Percentiles rank a stretch among this genome's conserved stretches.
Evolutionary conservation across 2,797 vertebrate species (phyloP).

Genomic region (Denticeps clupeoides): DNA sequence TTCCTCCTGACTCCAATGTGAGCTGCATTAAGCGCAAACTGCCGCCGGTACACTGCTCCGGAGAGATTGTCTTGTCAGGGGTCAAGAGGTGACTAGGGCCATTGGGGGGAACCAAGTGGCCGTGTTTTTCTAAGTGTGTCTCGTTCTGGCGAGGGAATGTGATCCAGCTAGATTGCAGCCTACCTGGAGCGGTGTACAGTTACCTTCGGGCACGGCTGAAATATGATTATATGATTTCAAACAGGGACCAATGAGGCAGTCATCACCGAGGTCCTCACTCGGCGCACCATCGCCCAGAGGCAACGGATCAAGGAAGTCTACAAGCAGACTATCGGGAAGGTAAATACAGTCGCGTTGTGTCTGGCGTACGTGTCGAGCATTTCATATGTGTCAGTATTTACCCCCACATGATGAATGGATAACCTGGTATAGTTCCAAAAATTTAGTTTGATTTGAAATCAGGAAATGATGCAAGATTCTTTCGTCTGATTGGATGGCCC

Average conservation of each 20-base stretch:
- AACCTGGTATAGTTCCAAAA: too few species aligned
- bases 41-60: conserved; percentile 8
- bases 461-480: too few species aligned
- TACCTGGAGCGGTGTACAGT: neutral
- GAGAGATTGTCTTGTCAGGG: neutral
- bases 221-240: conserved; percentile 1
- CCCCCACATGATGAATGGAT: too few species aligned
- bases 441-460: too few species aligned
- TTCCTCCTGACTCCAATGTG: conserved; percentile 41
- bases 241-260: conserved; percentile 82
- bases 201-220: neutral
- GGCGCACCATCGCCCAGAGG: conserved; percentile 73
- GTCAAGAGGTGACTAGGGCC: too few species aligned
- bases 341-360: too few species aligned
- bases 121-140: too few species aligned
- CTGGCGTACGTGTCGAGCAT: too few species aligned
- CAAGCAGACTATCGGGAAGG: conserved; percentile 80
- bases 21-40: conserved; percentile 28
- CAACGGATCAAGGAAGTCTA: conserved; percentile 81
- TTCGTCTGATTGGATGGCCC: too few species aligned
- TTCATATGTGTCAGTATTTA: too few species aligned
- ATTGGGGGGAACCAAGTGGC: too few species aligned
- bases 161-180: neutral
- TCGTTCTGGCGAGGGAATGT: too few species aligned
- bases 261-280: conserved; percentile 62